Base-by-base conservation (phyloP, 1,140 invertebrate genomes). In the Plectrocnemia conspersa region DNA sequence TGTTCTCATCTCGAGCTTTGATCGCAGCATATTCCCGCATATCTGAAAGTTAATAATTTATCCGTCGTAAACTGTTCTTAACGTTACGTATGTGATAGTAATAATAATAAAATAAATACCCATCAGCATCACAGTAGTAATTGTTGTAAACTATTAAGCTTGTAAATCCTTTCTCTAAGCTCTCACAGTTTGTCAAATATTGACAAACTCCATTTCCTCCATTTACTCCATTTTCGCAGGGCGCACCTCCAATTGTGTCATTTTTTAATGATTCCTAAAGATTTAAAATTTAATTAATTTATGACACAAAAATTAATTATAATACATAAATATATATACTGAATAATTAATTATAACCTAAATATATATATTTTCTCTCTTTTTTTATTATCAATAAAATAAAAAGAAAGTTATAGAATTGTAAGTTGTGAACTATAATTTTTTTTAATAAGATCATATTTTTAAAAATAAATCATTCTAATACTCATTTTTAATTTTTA, bases 111-210 rank as follows among this genome's bases (percentile, higher is more conserved):
- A 5, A 47, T 3, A 23, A 15, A 15, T 36, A 56, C 58, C 58
- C 54, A 21, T 56, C 48, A 6, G 33, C 15, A 32, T 56, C 45
- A 16, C 58, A 60, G 19, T 27, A 42, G 29, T 49, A 38, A 10
- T 16, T 35, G 11, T 56, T 33, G 40, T 56, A 60, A 7, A 54
- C 45, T 11, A 44, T 1, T 7, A 60, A 42, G 19, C 56, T 50
- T 46, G 48, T 56, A 29, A 60, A 56, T 13, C 13, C 50, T 15
- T 52, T 16, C n/a, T 45, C 16, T 2, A 56, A 23, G 1, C 56
- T 40, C 3, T 19, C 16, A 33, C 54, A 56, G 22, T 56, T 35
- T 0, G 58, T 60, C 25, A 60, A 46, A 41, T 60, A 60, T 18
- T 54, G 27, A 38, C 58, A 60, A 11, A 29, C 33, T 9, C 58